A percentile compares a stretch with the other conserved stretches of the same genome.
These are phyloP conservation scores for Pogonocichla stellata DNA, from an alignment of 2,113 vertebrate genomes.

Conservation along the genomic window DNA sequence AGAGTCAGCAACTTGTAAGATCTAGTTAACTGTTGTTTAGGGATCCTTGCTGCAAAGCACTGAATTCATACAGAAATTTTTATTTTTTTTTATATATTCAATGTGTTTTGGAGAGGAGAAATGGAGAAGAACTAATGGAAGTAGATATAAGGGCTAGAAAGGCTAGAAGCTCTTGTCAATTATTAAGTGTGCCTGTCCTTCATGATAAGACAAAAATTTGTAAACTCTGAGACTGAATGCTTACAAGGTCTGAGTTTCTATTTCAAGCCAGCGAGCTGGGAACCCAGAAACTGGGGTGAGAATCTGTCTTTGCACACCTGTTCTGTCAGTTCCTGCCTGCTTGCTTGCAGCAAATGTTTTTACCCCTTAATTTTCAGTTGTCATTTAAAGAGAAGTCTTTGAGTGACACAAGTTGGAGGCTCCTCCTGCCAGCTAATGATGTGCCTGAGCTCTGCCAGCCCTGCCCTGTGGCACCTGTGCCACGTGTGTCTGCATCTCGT, in stretches of 20 bases:
- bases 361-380: background rate
- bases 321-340: background rate
- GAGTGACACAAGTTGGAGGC: background rate
- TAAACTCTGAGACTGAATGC: background rate
- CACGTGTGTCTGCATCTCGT: fast-evolving
- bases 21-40: background rate
- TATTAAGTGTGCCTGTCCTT: constrained; percentile 14
- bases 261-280: background rate
- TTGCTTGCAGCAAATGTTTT: background rate
- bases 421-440: fast-evolving
- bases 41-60: background rate
- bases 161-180: background rate
- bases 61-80: background rate
- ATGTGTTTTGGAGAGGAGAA: background rate
- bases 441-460: background rate
- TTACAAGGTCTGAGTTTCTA: background rate
- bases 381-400: background rate
- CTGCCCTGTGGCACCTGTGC: background rate
- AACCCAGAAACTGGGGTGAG: background rate
- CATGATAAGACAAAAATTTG: background rate
- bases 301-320: background rate
- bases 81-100: background rate
- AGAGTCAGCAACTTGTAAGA: background rate
- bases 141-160: background rate
- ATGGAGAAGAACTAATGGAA: constrained; percentile 1